phyloP scores from a whole-genome alignment of 2,113 vertebrate genomes.

The Archocentrus centrarchus region DNA sequence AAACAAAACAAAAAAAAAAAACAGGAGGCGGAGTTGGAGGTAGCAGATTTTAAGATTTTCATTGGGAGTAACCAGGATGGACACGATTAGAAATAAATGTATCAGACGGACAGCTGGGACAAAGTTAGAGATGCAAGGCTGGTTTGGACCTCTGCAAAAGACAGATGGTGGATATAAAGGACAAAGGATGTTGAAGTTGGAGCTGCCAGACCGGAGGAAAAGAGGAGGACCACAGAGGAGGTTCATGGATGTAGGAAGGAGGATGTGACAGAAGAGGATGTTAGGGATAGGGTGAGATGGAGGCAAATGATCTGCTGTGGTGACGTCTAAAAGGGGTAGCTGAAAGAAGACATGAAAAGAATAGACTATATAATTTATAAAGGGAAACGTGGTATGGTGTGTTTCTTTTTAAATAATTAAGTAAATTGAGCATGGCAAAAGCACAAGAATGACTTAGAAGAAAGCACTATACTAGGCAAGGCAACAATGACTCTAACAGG shows the following conservation, averaged over 20 bases:
- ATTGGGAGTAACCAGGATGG: too few relatives aligned
- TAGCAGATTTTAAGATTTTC: too few relatives aligned
- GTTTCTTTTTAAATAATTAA: too few relatives aligned
- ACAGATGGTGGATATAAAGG: neutral
- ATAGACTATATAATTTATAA: accelerated
- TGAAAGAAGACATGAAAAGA: neutral
- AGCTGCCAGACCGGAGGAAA: neutral
- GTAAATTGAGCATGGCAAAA: neutral
- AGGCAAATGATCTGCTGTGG: neutral
- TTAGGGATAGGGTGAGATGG: neutral
- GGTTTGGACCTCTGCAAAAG: neutral
- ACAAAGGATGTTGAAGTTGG: accelerated
- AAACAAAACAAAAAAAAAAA: neutral
- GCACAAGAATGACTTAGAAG: neutral
- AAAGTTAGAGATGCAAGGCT: neutral
- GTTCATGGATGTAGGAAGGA: neutral
- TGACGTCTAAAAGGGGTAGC: neutral
- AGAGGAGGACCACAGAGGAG: neutral
- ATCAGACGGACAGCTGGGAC: too few relatives aligned
- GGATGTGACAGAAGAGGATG: neutral
- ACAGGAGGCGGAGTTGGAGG: neutral
- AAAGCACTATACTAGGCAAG: neutral
- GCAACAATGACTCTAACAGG: neutral
- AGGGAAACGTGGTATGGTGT: neutral
- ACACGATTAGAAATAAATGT: too few relatives aligned